Conservation (phyloP, 2,113 vertebrate species). For the Edolisoma coerulescens region DNA sequence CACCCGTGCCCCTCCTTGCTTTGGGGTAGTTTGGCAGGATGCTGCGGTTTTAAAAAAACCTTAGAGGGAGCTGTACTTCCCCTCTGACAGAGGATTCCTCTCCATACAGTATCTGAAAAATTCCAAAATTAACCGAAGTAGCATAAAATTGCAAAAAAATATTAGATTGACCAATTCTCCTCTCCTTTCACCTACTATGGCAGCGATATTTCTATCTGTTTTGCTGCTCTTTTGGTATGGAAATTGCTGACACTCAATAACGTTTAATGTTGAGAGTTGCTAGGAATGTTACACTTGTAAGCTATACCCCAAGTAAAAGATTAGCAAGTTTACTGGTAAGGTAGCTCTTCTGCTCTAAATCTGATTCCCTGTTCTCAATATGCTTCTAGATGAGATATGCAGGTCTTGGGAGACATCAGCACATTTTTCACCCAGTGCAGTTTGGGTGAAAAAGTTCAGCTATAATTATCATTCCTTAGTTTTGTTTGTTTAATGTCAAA, state of each 20-base stretch:
- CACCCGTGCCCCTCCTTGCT: fast-evolving
- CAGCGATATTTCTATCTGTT: not conserved
- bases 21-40: not conserved
- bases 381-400: not conserved
- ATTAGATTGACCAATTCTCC: not conserved
- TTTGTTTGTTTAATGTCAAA: slow-evolving; percentile 59
- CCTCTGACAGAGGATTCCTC: not conserved
- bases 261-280: not conserved
- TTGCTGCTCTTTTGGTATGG: not conserved
- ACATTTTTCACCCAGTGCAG: not conserved
- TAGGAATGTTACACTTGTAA: not conserved
- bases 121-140: not conserved
- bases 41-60: not conserved
- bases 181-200: not conserved
- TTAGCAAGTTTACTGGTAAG: not conserved
- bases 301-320: not conserved
- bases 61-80: slow-evolving; percentile 23
- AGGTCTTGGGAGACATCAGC: not conserved
- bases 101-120: not conserved
- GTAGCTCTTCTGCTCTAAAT: not conserved
- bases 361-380: not conserved
- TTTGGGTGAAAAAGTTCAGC: not conserved
- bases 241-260: not conserved
- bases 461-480: not conserved
- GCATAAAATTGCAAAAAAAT: not conserved